Conservation (phyloP, 2,797 vertebrate species). For the Selene dorsalis region DNA sequence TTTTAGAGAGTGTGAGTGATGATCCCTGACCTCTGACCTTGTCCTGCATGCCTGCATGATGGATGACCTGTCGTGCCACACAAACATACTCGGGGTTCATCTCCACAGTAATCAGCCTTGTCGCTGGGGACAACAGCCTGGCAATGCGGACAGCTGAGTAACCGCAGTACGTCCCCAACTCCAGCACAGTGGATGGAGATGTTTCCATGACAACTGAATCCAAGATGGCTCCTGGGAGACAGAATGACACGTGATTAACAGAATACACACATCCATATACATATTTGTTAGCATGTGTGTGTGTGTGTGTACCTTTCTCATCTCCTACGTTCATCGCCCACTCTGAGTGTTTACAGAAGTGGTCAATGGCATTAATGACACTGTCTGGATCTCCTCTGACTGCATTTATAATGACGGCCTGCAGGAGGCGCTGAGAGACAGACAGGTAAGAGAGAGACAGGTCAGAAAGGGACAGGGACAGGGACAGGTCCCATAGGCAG, state of each 20-base stretch:
- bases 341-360: constrained; percentile 86
- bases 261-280: background rate
- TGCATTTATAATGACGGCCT: constrained; percentile 82
- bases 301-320: background rate
- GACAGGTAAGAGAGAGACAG: too few species aligned
- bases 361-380: constrained; percentile 74
- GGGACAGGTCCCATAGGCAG: too few species aligned
- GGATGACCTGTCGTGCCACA: background rate
- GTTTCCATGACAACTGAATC: background rate
- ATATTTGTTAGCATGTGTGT: background rate
- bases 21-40: background rate
- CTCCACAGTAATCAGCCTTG: background rate
- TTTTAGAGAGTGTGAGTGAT: background rate
- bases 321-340: constrained; percentile 90
- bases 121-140: background rate
- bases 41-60: background rate
- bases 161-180: background rate
- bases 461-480: too few species aligned
- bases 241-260: background rate
- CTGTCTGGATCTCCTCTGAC: constrained; percentile 79
- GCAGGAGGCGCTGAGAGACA: background rate
- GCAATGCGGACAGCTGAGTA: background rate
- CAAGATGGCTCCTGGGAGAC: background rate
- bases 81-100: background rate
- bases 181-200: background rate